A percentile compares a stretch with the other conserved stretches of the same genome.
Conservation (phyloP, 2,888 invertebrate genomes). For the Carterocephalus palaemon region DNA sequence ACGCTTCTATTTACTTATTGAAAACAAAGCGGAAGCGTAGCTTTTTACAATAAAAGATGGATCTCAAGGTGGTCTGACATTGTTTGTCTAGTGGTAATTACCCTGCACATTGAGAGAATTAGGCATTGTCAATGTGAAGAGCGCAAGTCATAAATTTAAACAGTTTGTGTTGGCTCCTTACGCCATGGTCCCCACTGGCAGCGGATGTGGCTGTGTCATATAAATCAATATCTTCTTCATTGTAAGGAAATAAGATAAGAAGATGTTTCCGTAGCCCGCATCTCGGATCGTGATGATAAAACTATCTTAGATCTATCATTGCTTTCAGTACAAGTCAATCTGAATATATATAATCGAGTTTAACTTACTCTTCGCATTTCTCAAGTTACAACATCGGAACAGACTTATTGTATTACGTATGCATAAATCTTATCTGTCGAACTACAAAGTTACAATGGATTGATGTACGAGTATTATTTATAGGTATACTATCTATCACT, state of each 20-base stretch:
- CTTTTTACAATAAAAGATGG: conserved; percentile 19
- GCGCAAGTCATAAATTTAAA: conserved; percentile 24
- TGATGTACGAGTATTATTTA: too few species aligned
- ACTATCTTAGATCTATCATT: conserved; percentile 10
- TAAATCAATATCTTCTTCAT: conserved; percentile 58
- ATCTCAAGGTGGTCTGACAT: conserved; percentile 22
- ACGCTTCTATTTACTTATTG: conserved; percentile 26
- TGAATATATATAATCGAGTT: neutral
- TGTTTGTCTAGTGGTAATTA: conserved; percentile 26
- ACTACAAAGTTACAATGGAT: too few species aligned
- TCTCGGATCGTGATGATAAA: conserved; percentile 47
- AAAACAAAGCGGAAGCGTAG: conserved; percentile 27
- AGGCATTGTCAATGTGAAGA: conserved; percentile 14
- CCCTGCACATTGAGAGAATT: conserved; percentile 12
- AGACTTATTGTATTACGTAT: neutral
- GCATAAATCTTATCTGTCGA: too few species aligned
- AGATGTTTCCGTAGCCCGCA: conserved; percentile 66
- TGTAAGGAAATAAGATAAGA: conserved; percentile 58
- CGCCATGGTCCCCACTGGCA: conserved; percentile 44
- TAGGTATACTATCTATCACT: too few species aligned
- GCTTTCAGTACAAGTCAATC: conserved; percentile 2
- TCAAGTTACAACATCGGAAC: neutral
- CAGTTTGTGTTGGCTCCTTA: conserved; percentile 11
- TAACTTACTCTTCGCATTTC: neutral
- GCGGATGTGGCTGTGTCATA: conserved; percentile 49